Evolutionary conservation across 2,888 invertebrate genomes (phyloP).

Genomic region (Argynnis bischoffii): DNA sequence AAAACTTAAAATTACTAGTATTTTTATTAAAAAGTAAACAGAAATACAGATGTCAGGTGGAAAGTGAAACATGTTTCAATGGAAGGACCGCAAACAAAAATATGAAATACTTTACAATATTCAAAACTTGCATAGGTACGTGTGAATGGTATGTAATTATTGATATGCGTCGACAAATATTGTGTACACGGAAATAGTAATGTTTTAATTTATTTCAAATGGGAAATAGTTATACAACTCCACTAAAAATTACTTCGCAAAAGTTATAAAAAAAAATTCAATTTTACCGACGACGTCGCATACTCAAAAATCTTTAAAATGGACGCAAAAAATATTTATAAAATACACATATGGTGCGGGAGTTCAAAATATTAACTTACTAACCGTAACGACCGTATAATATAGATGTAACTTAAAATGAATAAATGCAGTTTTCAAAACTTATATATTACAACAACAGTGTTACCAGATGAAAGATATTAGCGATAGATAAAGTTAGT

Average conservation of each 20-base stretch:
- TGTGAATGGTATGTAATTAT: background rate
- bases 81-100: constrained; percentile 3
- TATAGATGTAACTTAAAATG: constrained; percentile 7
- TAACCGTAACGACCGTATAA: background rate
- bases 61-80: constrained; percentile 38
- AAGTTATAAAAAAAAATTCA: no score
- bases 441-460: constrained; percentile 13
- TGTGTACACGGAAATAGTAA: no score
- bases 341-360: no score
- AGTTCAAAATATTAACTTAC: no score
- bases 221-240: no score
- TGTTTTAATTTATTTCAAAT: no score
- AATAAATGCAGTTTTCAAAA: constrained; percentile 19
- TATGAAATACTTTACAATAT: constrained; percentile 11
- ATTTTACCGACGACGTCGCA: no score
- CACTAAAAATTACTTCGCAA: no score
- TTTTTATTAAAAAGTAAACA: constrained; percentile 69
- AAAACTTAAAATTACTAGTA: constrained; percentile 73
- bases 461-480: constrained; percentile 8
- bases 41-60: constrained; percentile 63
- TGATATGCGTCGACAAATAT: background rate
- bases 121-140: background rate
- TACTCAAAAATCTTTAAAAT: no score
- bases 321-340: no score
- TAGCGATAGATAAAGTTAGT: constrained; percentile 1